Percentiles rank a stretch among this genome's conserved stretches.
Conservation (phyloP, 2,888 invertebrate genomes). For the Diploptera punctata region DNA sequence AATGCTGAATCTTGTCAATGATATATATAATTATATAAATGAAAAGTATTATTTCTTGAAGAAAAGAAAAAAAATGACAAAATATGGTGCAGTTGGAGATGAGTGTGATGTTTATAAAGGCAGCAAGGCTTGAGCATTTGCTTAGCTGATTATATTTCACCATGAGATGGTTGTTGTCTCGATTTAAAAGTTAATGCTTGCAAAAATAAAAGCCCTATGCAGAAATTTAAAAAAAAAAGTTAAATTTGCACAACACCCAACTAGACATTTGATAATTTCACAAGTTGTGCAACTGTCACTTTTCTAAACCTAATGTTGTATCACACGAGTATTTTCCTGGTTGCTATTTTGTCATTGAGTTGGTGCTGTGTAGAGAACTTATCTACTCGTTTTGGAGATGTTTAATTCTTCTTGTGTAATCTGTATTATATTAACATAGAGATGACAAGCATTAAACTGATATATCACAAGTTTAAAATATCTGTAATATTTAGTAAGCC, state of each 20-base stretch:
- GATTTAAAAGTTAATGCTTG: constrained; percentile 22
- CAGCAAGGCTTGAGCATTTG: constrained; percentile 34
- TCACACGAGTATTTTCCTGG: constrained; percentile 20
- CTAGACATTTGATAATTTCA: constrained; percentile 28
- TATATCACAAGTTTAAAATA: constrained; percentile 42
- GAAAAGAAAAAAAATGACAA: too few species aligned
- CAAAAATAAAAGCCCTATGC: constrained; percentile 8
- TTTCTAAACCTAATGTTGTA: constrained; percentile 15
- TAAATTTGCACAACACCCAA: constrained; percentile 26
- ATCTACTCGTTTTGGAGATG: constrained; percentile 23
- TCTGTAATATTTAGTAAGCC: background rate
- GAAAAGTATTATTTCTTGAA: constrained; percentile 6
- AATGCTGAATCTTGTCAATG: constrained; percentile 16
- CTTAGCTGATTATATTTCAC: constrained; percentile 20
- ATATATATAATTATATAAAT: too few species aligned
- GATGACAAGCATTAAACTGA: constrained; percentile 39
- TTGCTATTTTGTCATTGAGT: constrained; percentile 32
- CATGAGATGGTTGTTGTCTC: constrained; percentile 24
- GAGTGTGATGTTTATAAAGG: background rate
- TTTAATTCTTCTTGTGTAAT: constrained; percentile 37
- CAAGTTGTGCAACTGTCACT: constrained; percentile 24
- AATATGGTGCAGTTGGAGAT: constrained; percentile 2
- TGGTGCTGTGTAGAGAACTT: constrained; percentile 32
- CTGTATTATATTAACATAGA: constrained; percentile 40
- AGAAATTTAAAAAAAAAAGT: constrained; percentile 10